Evolutionary conservation across 2,113 vertebrate species (phyloP), one percentile per base, ranked within the genome.

Genomic region (Toxotes jaculatrix): DNA sequence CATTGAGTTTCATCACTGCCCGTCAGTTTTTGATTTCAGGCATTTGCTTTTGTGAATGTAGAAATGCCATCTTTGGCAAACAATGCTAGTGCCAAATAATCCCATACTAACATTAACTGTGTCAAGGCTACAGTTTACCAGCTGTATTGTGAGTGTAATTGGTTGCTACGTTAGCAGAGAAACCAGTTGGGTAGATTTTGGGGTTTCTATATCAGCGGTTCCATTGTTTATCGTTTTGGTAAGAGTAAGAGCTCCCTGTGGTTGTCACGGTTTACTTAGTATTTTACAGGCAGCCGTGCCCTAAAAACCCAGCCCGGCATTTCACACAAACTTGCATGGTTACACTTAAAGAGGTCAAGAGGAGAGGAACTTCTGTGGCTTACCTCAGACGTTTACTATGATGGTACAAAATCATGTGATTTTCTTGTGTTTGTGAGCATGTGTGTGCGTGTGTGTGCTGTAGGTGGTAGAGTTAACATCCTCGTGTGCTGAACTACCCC

Each of bases 381-480:
- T 45, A 82, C 70, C 80, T 83, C 85, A 77, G 45, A 79, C 55
- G 61, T 90, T 89, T 85, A 74, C 65, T 51, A 47, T 36, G 55
- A 85, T 53, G 56, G 62, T 80, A 59, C 47, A 65, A 74, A 85
- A 75, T 74, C 17, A 27, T 59, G 74, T 85, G 75, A 80, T 83
- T 82, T 57, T 72, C 40, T 56, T 10, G 66, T 47, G 0, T 73
- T 49, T 42, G 40, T 42, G 40, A 10, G 40, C 16, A 14, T 47
- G 49, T 74, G 62, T 74, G 64, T 74, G 64, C 43, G 43, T 45
- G 47, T 63, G 62, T 45, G 74, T 63, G 51, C 74, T 83, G 82
- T 79, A 89, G 75, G 86, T 68, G 71, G 89, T 82, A 79, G 64
- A 82, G 71, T 83, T 87, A 83, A 89, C 83, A 79, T 90, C 77